Evolutionary conservation across 2,888 invertebrate species (phyloP), one percentile per base, ranked within the genome.

Genomic region (Vesta saturnalis): DNA sequence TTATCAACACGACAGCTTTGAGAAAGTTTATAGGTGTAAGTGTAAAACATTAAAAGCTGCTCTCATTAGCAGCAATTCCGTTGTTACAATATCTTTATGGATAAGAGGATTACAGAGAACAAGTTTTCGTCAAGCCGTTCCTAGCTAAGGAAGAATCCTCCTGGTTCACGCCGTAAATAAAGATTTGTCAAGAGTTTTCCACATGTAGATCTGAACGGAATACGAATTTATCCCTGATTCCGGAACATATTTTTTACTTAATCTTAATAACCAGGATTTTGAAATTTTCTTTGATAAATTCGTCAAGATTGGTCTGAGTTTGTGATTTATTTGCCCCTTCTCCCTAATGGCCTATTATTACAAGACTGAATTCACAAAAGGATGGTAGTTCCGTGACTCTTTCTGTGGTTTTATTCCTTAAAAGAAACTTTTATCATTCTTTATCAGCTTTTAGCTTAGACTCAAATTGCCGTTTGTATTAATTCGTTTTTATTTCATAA

Each of bases 221-320:
- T 74, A 72, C 73, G 68, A 72, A 76, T 73, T 74, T 73, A 69
- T 74, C 67, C 70, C 65, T 72, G 73, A 74, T 73, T 75, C 73
- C 69, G 67, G 70, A 74, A 76, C 77, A 77, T 77, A 77, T 77
- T 77, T 77, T 76, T 76, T 75, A 77, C 77, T 77, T 76, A 76
- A 77, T 77, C 75, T 73, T 77, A 76, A 77, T 77, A 76, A 76
- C 74, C 64, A 71, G 76, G 76, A 76, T 77, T 76, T 74, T 66
- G 70, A 75, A 74, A 74, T 75, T 76, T 76, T 65, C 70, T 58
- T 67, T 76, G 74, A 76, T 73, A 75, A 75, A 73, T 77, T 74
- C 70, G 71, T 62, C 71, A 67, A 72, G 70, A 74, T 73, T 69
- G 73, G 67, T 71, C 66, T 47, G 66, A 71, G 67, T 73, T 71